Evolutionary conservation across 2,797 vertebrate species (phyloP), one percentile per base, ranked within the genome.

Genomic region (Enteromius anoplus): DNA sequence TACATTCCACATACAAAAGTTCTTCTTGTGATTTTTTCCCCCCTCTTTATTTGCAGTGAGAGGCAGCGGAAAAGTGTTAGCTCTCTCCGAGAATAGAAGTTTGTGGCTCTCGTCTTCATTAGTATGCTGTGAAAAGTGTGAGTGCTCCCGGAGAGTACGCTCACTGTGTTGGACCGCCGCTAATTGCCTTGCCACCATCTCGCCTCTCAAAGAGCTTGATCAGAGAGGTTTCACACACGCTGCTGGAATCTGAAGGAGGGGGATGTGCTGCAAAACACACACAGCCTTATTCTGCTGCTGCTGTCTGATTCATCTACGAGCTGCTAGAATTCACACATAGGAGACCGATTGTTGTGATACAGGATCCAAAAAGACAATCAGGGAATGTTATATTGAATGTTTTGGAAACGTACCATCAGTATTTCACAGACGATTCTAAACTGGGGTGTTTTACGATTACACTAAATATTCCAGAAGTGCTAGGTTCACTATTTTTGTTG

Each of bases 131-230:
- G 81, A 76, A 88, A 83, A 69, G 51, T 80, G 58, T 45, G 34
- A 78, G 81, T 19, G 49, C 71, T 83, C 71, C 64, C 72, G 21
- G 82, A 83, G 86, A 83, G 84, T 75, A 82, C 26, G 26, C 65
- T 86, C 58, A 69, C 86, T 75, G 86, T 86, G 86, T 53, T 78
- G 88, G 89, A 90, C 86, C 80, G 75, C 77, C 82, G 84, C 81
- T 91, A 89, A 90, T 89, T 91, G 81, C 88, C 88, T 82, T 85
- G 86, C 87, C 88, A 88, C 84, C 51, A 70, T 78, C 84, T 82
- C 77, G 78, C 86, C 78, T 83, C 81, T 66, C 81, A 75, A 86
- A 80, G 68, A 88, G 86, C 69, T 58, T 81, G 83, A 88, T 88
- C 80, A 84, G 69, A 85, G 80, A 75, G 75, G 82, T 81, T 84